Evolutionary conservation across 2,888 invertebrate species (phyloP).

Genomic region (Philereme vetulata): DNA sequence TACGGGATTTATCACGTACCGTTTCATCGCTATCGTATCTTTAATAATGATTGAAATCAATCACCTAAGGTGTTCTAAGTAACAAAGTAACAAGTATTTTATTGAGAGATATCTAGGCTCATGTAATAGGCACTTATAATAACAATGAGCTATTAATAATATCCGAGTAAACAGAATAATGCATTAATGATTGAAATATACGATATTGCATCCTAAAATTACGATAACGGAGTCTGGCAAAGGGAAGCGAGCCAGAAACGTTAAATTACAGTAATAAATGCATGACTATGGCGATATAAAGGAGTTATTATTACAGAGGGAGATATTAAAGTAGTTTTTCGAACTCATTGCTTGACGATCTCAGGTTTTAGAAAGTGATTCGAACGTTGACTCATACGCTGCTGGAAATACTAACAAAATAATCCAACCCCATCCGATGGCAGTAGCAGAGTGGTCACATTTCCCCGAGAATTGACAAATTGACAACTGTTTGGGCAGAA

Average conservation of each 20-base stretch:
- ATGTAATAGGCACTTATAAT: constrained; percentile 5
- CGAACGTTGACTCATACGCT: too few species aligned
- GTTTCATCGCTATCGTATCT: too few species aligned
- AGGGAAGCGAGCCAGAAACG: constrained; percentile 10
- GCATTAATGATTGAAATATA: constrained; percentile 25
- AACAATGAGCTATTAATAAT: constrained; percentile 10
- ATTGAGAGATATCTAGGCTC: background rate
- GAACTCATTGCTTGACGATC: background rate
- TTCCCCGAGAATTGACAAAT: too few species aligned
- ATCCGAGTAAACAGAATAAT: constrained; percentile 9
- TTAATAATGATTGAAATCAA: too few species aligned
- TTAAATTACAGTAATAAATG: constrained; percentile 21
- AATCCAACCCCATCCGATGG: too few species aligned
- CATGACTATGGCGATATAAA: constrained; percentile 9
- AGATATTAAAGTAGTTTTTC: background rate
- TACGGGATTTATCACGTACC: too few species aligned
- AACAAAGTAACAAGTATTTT: too few species aligned
- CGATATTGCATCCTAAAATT: constrained; percentile 24
- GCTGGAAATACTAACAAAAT: too few species aligned
- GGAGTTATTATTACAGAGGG: constrained; percentile 3
- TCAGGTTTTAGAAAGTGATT: too few species aligned
- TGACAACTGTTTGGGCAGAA: too few species aligned
- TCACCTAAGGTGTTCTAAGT: too few species aligned
- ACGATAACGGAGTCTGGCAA: constrained; percentile 23
- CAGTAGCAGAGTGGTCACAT: too few species aligned